Evolutionary conservation across 1,140 invertebrate genomes (phyloP).

Genomic region (Caerostris extrusa): DNA sequence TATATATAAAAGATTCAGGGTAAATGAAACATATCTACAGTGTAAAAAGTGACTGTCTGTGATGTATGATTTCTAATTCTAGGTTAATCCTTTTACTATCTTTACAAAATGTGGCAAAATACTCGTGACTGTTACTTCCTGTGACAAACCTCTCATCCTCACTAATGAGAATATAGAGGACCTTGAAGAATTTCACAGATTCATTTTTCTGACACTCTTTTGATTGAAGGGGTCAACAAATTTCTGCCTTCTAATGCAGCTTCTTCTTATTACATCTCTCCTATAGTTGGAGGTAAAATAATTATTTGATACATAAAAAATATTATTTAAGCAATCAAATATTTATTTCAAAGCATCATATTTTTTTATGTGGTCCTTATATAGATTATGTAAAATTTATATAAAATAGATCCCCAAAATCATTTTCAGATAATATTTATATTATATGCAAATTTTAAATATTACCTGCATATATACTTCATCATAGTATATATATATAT

Average conservation of each 20-base stretch:
- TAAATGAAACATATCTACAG: too few species aligned
- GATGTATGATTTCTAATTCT: background rate
- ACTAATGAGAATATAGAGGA: constrained; percentile 86
- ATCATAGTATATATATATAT: too few species aligned
- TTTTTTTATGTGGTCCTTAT: too few species aligned
- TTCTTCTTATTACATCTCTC: constrained; percentile 51
- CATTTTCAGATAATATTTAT: too few species aligned
- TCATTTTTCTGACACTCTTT: constrained; percentile 93
- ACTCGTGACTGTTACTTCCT: constrained; percentile 87
- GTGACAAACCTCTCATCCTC: constrained; percentile 84
- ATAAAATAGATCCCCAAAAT: too few species aligned
- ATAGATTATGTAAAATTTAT: too few species aligned
- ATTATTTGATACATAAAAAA: background rate
- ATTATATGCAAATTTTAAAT: too few species aligned
- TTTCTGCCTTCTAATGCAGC: background rate
- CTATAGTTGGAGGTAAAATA: constrained; percentile 81
- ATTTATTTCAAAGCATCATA: too few species aligned
- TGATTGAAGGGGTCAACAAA: constrained; percentile 84
- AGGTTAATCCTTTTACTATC: constrained; percentile 89
- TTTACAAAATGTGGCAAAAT: constrained; percentile 99
- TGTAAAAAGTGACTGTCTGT: too few species aligned
- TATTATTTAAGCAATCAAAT: too few species aligned
- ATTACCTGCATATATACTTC: too few species aligned
- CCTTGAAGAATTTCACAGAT: constrained; percentile 91
- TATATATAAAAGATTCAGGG: too few species aligned